Evolutionary conservation across 92 coral and sea anemone genomes (phyloP), one percentile per base, ranked within the genome.

Genomic region (Heteractis magnifica): DNA sequence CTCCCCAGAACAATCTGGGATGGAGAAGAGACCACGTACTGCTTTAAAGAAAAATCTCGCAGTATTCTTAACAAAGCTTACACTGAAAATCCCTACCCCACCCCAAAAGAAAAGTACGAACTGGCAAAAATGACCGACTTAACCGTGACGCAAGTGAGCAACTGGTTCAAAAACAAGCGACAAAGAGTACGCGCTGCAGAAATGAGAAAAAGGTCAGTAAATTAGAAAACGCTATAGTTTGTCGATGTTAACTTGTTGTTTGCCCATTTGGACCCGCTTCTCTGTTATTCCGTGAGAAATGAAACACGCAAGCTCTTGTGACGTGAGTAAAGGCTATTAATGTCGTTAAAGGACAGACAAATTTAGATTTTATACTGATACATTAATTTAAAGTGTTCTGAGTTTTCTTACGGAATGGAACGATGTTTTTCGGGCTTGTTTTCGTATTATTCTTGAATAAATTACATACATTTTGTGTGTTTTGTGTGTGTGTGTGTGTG

Each of bases 1-100:
- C 88, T 91, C 11, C 99, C 99, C 4, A 83, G 97, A 74, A 96
- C 98, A n/a, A 96, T 96, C 75, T 96, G 96, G 92, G 94, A 89
- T 52, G 99, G 98, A 60, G 94, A 90, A 52, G 98, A 94, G 65
- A 96, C 97, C 52, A 94, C 96, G 5, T 94, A 96, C 89, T 96
- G 99, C 83, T 96, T 96, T 77, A 94, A 96, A 85, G 98, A 96
- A 84, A 89, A 88, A 60, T 90, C 94, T 41, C 90, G 99, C 65
- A 91, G 86, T 65, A 89, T 96, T 59, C 86, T 96, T 49, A 95
- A 95, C 90, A 89, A 94, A 82, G 98, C 94, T 51, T 93, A 93
- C 89, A 85, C 82, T 13, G 97, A 93, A 34, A 93, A 90, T 62
- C 97, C 97, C 6, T 93, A 93, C 84, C 97, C 97, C 55, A 93